Conservation (phyloP, 2,888 invertebrate species). For the Cinara cedri region DNA sequence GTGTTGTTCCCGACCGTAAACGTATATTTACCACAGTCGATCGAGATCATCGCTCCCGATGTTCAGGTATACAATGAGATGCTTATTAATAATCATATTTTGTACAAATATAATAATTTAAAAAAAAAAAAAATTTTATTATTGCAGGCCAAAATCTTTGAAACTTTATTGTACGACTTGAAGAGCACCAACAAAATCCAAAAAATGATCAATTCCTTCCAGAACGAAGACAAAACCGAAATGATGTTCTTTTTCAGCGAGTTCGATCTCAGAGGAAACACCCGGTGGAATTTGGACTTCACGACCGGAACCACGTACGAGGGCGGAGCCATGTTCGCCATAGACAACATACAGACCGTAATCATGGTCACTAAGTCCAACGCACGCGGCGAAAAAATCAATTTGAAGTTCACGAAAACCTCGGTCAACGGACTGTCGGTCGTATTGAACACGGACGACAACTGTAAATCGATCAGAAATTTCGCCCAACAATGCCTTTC, state of each 20-base stretch:
- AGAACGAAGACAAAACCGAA: neutral
- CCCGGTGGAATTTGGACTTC: slow-evolving; percentile 13
- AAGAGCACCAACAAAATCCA: neutral
- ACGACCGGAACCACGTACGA: slow-evolving; percentile 23
- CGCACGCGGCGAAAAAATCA: neutral
- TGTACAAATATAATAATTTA: neutral
- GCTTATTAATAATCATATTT: neutral
- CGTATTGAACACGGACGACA: slow-evolving; percentile 15
- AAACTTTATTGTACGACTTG: neutral
- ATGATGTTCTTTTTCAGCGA: slow-evolving; percentile 19
- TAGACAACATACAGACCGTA: slow-evolving; percentile 22
- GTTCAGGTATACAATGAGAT: slow-evolving; percentile 6
- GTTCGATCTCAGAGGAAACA: slow-evolving; percentile 12
- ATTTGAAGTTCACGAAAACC: neutral
- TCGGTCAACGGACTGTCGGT: slow-evolving; percentile 22
- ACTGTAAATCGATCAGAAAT: slow-evolving; percentile 14
- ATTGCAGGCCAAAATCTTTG: slow-evolving; percentile 16
- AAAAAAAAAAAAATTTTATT: neutral
- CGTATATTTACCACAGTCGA: neutral
- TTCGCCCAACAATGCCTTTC: slow-evolving; percentile 1
- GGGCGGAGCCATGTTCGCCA: neutral
- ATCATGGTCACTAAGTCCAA: neutral
- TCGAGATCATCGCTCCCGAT: neutral
- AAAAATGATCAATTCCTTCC: slow-evolving; percentile 15
- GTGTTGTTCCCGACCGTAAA: neutral